phyloP scores from a whole-genome alignment of 2,797 vertebrate genomes.

The Anas georgica region DNA sequence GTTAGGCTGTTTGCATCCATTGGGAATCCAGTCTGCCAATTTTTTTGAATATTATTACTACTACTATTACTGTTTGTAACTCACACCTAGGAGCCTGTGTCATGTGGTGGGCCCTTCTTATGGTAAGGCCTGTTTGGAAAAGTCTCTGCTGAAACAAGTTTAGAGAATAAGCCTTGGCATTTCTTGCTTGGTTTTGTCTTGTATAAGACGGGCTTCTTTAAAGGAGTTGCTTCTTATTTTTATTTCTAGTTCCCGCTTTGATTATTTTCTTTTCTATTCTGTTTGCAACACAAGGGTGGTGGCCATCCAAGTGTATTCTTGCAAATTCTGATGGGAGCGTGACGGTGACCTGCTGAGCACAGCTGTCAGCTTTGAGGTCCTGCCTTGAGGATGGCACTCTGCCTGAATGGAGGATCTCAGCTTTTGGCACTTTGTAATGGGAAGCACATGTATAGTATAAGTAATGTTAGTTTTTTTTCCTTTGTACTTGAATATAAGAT shows the following conservation, averaged over 20 bases:
- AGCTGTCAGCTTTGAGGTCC: neutral
- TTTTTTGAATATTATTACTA: neutral
- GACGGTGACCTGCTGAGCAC: neutral
- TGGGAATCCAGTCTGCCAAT: constrained; percentile 22
- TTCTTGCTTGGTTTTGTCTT: neutral
- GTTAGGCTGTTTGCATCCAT: neutral
- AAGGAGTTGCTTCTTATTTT: neutral
- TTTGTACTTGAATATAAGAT: neutral
- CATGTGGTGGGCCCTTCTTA: neutral
- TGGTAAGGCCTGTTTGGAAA: neutral
- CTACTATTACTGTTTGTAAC: neutral
- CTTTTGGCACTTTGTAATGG: neutral
- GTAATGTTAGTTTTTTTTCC: neutral
- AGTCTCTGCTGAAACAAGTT: neutral
- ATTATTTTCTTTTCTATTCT: neutral
- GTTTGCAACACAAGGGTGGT: neutral
- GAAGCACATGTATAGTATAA: neutral
- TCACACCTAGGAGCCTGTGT: neutral
- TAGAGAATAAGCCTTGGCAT: neutral
- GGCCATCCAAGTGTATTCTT: neutral
- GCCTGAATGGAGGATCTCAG: neutral
- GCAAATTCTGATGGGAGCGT: neutral
- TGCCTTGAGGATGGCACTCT: neutral
- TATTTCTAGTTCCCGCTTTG: neutral
- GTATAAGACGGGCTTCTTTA: neutral